phyloP scores from a whole-genome alignment of 2,113 vertebrate genomes.

The Pomatostomus ruficeps region DNA sequence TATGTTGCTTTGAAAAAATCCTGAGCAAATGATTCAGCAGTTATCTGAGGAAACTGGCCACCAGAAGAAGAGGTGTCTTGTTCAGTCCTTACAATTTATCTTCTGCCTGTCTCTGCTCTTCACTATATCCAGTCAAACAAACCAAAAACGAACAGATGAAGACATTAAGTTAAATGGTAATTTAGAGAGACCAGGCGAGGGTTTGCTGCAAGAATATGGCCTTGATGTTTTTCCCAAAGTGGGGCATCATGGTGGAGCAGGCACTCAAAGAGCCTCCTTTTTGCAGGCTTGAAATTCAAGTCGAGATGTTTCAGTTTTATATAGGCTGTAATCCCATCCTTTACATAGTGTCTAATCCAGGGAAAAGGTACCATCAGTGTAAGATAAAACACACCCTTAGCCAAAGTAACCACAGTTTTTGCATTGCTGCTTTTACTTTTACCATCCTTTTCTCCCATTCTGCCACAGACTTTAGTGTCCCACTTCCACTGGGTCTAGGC shows the following conservation, averaged over 20 bases:
- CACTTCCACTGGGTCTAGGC: not conserved
- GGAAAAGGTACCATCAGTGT: not conserved
- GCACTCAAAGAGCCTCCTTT: not conserved
- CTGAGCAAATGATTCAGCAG: constrained; percentile 4
- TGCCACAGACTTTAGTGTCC: not conserved
- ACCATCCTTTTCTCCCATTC: not conserved
- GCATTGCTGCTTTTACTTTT: not conserved
- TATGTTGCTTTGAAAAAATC: not conserved
- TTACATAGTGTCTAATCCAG: not conserved
- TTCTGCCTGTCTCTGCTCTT: not conserved
- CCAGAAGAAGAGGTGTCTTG: not conserved
- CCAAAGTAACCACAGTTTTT: not conserved
- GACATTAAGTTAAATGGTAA: not conserved
- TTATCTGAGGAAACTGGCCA: constrained; percentile 9
- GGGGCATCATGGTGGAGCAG: not conserved
- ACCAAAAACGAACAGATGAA: not conserved
- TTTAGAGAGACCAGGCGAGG: not conserved
- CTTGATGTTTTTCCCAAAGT: not conserved
- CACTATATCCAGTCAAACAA: not conserved
- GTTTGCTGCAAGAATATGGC: not conserved
- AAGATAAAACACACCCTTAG: not conserved
- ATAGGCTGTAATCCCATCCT: not conserved
- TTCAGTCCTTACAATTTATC: not conserved
- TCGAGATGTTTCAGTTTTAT: not conserved
- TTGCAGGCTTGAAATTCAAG: not conserved